These are phyloP conservation scores for Graptemys geographica DNA, from an alignment of 2,797 vertebrate species.

Conservation along the genomic window DNA sequence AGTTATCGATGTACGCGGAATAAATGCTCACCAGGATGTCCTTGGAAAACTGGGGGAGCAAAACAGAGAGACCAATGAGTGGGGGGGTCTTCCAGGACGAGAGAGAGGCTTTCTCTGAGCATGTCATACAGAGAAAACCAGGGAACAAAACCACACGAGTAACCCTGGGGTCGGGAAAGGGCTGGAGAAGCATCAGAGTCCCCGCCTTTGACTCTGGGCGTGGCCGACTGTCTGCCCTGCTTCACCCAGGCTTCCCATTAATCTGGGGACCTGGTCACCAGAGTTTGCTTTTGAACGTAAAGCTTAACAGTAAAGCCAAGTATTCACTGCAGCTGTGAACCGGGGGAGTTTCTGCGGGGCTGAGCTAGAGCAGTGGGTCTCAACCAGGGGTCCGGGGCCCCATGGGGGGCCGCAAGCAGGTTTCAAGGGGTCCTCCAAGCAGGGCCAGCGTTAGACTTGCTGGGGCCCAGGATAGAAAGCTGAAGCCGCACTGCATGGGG, in stretches of 20 bases:
- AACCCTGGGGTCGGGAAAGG: background rate
- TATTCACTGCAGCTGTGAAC: background rate
- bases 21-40: conserved; percentile 96
- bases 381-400: too few relatives aligned
- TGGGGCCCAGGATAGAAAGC: too few relatives aligned
- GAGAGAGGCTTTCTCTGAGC: background rate
- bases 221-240: background rate
- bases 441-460: too few relatives aligned
- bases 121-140: background rate
- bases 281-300: background rate
- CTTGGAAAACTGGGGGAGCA: conserved; percentile 91
- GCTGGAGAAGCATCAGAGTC: background rate
- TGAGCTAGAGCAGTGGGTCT: too few relatives aligned
- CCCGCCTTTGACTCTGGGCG: background rate
- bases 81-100: background rate
- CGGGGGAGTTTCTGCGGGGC: too few relatives aligned
- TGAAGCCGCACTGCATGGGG: too few relatives aligned
- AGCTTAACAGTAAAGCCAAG: background rate
- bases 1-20: conserved; percentile 98
- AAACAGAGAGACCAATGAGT: background rate
- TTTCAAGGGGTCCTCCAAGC: too few relatives aligned
- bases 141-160: background rate
- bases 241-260: background rate
- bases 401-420: too few relatives aligned
- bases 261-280: background rate